Evolutionary conservation across 2,888 invertebrate genomes (phyloP).

Genomic region (Hetaerina titia): DNA sequence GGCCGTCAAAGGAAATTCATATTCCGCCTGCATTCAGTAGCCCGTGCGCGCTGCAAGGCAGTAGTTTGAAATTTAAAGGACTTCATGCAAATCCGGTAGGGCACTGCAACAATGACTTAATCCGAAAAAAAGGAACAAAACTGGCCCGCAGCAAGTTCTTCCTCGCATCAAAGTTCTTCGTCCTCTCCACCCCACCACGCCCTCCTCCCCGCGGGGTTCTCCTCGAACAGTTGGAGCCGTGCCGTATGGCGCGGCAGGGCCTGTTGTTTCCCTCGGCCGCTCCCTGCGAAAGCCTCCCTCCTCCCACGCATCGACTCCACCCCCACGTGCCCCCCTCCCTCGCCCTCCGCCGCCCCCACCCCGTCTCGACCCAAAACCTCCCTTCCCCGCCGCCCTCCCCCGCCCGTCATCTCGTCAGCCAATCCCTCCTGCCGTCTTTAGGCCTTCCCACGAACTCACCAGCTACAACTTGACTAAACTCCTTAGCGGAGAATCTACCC

Average conservation of each 20-base stretch:
- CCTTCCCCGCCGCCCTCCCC: neutral
- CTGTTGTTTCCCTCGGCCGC: slow-evolving; percentile 6
- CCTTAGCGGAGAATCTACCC: slow-evolving; percentile 52
- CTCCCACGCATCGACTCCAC: neutral
- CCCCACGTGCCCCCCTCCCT: neutral
- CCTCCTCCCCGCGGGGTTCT: neutral
- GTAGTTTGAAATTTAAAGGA: slow-evolving; percentile 38
- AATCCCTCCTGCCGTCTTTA: slow-evolving; percentile 36
- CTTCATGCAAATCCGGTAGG: slow-evolving; percentile 28
- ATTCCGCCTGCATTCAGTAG: neutral
- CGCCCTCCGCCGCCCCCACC: neutral
- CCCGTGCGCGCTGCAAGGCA: neutral
- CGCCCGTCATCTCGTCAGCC: neutral
- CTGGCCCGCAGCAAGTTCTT: neutral
- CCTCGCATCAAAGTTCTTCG: slow-evolving; percentile 34
- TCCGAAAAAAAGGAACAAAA: slow-evolving; percentile 15
- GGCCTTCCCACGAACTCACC: slow-evolving; percentile 44
- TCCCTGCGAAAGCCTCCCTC: neutral
- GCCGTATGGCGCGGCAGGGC: neutral
- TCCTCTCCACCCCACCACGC: neutral
- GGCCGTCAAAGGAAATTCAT: neutral
- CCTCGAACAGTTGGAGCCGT: neutral
- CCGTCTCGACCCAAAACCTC: neutral
- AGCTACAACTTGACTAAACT: slow-evolving; percentile 53
- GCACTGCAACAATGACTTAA: slow-evolving; percentile 20